A percentile compares a stretch with the other conserved stretches of the same genome.
Evolutionary conservation across 2,113 vertebrate species (phyloP).

Genomic region (Spheniscus mendiculus): DNA sequence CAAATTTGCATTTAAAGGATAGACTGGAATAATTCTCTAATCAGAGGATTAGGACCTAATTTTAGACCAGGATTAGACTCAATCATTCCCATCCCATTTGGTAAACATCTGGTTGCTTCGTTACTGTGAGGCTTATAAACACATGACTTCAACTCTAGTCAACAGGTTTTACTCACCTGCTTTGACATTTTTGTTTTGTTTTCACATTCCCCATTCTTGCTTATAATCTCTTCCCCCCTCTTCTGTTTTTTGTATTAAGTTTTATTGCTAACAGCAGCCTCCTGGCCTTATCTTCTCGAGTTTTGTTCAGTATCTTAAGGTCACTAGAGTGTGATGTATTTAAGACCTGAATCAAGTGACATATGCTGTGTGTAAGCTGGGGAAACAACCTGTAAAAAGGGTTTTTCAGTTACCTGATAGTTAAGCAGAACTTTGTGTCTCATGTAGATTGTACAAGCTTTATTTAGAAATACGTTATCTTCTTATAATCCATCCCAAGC

Average conservation of each 20-base stretch:
- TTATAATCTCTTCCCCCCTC: neutral
- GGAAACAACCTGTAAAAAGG: neutral
- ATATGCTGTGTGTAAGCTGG: neutral
- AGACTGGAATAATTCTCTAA: neutral
- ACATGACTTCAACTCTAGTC: neutral
- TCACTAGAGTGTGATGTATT: neutral
- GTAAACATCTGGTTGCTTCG: neutral
- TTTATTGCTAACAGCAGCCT: neutral
- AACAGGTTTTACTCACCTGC: neutral
- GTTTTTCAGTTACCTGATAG: neutral
- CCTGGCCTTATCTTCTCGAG: neutral
- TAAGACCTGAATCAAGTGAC: neutral
- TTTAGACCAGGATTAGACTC: neutral
- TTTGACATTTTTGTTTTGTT: neutral
- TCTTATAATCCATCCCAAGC: neutral
- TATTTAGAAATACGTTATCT: neutral
- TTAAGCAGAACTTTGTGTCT: neutral
- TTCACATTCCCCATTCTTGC: neutral
- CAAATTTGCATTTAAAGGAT: neutral
- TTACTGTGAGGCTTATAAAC: neutral
- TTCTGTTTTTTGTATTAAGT: neutral
- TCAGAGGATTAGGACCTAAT: neutral
- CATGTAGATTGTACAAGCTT: neutral
- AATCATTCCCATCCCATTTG: neutral
- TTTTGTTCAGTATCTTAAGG: neutral